Evolutionary conservation across 1,140 invertebrate genomes (phyloP).

Genomic region (Halyomorpha halys): DNA sequence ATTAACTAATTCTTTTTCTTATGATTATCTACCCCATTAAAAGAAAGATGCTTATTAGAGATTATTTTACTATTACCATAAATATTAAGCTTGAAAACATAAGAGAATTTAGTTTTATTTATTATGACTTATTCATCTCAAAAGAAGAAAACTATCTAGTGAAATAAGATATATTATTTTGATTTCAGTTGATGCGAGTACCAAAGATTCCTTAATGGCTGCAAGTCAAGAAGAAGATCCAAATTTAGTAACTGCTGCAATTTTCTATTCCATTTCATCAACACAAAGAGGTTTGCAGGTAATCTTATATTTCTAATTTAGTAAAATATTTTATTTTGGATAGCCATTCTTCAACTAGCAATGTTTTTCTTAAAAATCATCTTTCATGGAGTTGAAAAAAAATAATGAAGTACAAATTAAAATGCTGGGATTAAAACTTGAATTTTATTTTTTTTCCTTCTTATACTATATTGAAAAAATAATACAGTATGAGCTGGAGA

Average conservation of each 20-base stretch:
- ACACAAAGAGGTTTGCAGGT: slow-evolving; percentile 58
- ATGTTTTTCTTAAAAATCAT: no score
- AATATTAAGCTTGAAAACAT: not conserved
- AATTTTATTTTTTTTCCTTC: no score
- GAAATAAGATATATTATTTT: not conserved
- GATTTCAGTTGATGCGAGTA: slow-evolving; percentile 2
- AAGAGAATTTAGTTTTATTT: not conserved
- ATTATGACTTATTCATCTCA: not conserved
- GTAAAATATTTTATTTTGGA: no score
- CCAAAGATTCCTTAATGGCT: not conserved
- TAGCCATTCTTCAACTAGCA: no score
- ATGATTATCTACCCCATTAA: not conserved
- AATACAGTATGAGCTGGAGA: no score
- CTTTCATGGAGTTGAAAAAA: no score
- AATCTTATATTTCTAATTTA: not conserved
- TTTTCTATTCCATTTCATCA: slow-evolving; percentile 71
- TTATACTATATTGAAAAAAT: no score
- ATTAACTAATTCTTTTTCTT: no score
- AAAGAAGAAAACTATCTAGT: not conserved
- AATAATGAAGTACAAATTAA: no score
- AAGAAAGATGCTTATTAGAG: not conserved
- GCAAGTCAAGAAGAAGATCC: slow-evolving; percentile 41
- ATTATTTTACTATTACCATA: no score
- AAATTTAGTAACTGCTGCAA: slow-evolving; percentile 50
- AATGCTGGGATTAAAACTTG: no score